Percentiles rank a stretch among this genome's conserved stretches.
Conservation (phyloP, 2,113 vertebrate genomes). For the Scatophagus argus region DNA sequence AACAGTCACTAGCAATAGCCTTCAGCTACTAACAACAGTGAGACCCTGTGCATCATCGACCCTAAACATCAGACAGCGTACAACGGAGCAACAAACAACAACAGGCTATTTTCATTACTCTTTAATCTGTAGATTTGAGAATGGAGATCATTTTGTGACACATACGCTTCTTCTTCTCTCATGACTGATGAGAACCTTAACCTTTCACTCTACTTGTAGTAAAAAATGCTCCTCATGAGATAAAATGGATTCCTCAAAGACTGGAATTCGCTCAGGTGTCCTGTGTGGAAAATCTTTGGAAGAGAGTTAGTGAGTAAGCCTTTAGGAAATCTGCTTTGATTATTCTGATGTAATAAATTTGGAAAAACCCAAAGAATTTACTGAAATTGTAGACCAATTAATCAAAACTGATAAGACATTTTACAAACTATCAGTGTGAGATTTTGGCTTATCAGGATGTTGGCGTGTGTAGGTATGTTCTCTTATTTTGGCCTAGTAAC, state of each 20-base stretch:
- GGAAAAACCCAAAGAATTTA: too few species aligned
- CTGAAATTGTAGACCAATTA: too few species aligned
- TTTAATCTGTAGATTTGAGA: background rate
- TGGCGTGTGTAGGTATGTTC: constrained; percentile 15
- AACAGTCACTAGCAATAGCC: constrained; percentile 29
- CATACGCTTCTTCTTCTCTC: too few species aligned
- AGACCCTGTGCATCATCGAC: background rate
- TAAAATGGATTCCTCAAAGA: background rate
- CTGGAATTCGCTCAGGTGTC: background rate
- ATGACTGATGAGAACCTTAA: too few species aligned
- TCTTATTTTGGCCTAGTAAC: background rate
- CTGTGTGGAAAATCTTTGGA: too few species aligned
- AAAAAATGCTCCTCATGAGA: background rate
- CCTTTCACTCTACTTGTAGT: too few species aligned
- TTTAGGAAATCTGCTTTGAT: too few species aligned
- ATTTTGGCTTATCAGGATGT: too few species aligned
- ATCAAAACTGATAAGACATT: too few species aligned
- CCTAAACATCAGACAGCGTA: background rate
- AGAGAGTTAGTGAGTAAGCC: too few species aligned
- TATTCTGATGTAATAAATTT: too few species aligned
- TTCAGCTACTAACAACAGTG: constrained; percentile 14
- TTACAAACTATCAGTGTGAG: too few species aligned
- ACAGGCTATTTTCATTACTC: background rate
- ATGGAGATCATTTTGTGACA: background rate
- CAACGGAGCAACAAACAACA: background rate